A percentile compares a stretch with the other conserved stretches of the same genome.
phyloP scores from a whole-genome alignment of 2,888 invertebrate genomes.

The Agonopterix alstromeriana region DNA sequence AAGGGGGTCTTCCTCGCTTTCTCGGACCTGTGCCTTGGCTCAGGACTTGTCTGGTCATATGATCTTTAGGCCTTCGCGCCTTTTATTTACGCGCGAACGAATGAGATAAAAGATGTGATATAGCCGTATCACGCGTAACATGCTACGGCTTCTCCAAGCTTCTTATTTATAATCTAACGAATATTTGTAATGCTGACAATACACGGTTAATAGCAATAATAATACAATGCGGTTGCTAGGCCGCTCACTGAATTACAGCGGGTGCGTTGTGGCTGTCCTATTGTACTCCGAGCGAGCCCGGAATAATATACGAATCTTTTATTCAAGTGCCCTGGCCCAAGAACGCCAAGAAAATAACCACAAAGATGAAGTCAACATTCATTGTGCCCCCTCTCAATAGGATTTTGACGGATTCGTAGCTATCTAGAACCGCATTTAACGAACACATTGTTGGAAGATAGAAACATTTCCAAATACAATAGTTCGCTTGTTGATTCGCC shows the following conservation, averaged over 20 bases:
- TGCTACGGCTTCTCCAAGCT: too few relatives aligned
- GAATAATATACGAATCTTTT: constrained; percentile 72
- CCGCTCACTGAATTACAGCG: constrained; percentile 56
- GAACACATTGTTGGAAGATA: constrained; percentile 25
- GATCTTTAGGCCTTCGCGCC: too few relatives aligned
- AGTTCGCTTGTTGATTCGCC: too few relatives aligned
- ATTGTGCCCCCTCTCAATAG: constrained; percentile 64
- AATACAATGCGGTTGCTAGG: constrained; percentile 49
- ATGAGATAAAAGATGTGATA: too few relatives aligned
- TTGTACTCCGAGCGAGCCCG: constrained; percentile 51
- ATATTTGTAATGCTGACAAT: constrained; percentile 23
- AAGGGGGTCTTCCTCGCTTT: too few relatives aligned
- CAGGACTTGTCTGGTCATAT: too few relatives aligned
- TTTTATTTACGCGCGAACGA: too few relatives aligned
- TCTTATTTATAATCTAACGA: too few relatives aligned
- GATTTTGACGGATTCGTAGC: constrained; percentile 51
- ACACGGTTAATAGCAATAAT: constrained; percentile 25
- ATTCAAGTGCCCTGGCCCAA: constrained; percentile 67
- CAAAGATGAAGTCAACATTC: constrained; percentile 62
- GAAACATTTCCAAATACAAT: background rate
- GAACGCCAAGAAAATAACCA: constrained; percentile 62
- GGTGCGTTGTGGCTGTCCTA: constrained; percentile 58
- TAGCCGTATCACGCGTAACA: too few relatives aligned
- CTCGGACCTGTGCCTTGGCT: too few relatives aligned
- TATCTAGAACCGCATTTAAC: constrained; percentile 31